These are phyloP conservation scores for Peromyscus maniculatus DNA, from an alignment of 2,113 vertebrate species.

Conservation along the genomic window DNA sequence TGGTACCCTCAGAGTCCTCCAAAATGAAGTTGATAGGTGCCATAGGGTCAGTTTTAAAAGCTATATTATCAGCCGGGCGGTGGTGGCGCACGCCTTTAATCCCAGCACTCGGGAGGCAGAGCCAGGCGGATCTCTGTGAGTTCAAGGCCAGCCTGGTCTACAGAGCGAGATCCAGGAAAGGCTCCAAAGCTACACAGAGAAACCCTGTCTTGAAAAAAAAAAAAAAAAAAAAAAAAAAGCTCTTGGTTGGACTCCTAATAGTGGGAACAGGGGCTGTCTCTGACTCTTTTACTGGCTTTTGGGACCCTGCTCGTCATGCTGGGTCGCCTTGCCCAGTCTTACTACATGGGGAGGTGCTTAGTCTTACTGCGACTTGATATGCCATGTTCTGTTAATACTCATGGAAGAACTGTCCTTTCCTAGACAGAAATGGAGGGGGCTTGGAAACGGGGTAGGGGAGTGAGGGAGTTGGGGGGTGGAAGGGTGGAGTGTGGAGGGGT, in stretches of 20 bases:
- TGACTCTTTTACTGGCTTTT: background rate
- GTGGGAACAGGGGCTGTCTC: background rate
- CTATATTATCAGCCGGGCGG: background rate
- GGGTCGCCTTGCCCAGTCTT: background rate
- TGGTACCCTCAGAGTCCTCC: background rate
- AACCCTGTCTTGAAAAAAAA: no score
- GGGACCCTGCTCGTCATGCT: background rate
- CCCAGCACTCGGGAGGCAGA: no score
- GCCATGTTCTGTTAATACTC: background rate
- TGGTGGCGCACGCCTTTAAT: no score
- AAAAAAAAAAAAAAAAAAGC: no score
- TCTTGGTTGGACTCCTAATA: background rate
- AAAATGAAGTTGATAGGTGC: background rate
- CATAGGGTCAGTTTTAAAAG: background rate
- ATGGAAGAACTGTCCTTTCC: background rate
- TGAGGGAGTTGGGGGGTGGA: no score
- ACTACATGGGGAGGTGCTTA: background rate
- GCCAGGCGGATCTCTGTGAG: no score
- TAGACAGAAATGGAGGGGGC: background rate
- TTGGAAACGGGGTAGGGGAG: background rate
- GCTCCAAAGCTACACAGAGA: no score
- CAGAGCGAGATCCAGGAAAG: no score
- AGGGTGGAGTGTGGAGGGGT: no score
- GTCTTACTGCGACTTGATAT: background rate
- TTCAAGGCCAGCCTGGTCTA: no score